Base-by-base conservation (phyloP, 2,797 vertebrate genomes). In the Rhynchotus rufescens region DNA sequence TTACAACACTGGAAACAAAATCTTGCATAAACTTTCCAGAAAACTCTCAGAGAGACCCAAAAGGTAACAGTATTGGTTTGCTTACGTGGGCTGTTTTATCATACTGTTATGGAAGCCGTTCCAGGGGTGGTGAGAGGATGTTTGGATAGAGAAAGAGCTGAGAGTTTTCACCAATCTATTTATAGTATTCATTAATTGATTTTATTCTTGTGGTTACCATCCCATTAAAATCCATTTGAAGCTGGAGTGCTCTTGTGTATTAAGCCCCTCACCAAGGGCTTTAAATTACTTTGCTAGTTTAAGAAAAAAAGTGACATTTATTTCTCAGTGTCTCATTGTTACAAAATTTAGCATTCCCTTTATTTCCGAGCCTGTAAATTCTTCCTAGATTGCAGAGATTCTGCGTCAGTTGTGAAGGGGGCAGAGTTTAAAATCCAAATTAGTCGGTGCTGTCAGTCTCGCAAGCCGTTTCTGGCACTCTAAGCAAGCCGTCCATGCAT, bases 151-250 rank as follows among this genome's bases (percentile, higher is more conserved):
- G 69, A 68, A 64, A 79, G 77, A 76, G 51, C 65, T 59, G 65
- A 81, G 72, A 94, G 54, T 95, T 94, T 95, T 95, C 85, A 65
- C 74, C 69, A 61, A 84, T 52, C 85, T 94, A 96, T 86, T 93
- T 94, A 93, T 92, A 95, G 84, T 87, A 84, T 79, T 96, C 93
- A 96, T 96, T 95, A 94, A 96, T 94, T 97, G 95, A 96, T 96
- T 96, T 93, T 95, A 89, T 94, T 88, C 92, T 96, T 91, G 87
- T 90, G 90, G 90, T 95, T 96, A 84, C 87, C 86, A 71, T 96
- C 86, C 92, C 90, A 92, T 95, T 95, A 94, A 94, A 96, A 96
- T 90, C 62, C 86, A 93, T 96, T 95, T 95, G 92, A 95, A 96
- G 89, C 84, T 85, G 91, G 91, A 95, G 90, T 94, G 72, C 81